Evolutionary conservation across 1,140 invertebrate species (phyloP), one percentile per base, ranked within the genome.

Genomic region (Platyscapa corneri): DNA sequence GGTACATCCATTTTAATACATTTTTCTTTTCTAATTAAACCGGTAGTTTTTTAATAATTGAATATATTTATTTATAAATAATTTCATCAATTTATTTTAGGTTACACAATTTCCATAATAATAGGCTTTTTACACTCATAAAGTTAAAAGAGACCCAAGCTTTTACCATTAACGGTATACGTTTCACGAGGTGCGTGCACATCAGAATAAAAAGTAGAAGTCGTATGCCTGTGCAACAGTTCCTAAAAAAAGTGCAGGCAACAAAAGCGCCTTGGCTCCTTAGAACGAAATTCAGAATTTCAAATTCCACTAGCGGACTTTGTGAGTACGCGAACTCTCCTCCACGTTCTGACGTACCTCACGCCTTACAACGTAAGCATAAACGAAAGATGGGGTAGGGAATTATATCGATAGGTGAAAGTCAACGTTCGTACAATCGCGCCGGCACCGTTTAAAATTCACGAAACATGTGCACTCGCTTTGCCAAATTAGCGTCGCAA

Each of bases 101-200:
- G 14, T 74, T 42, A 42, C 14, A n/a, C 3, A 10, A 23, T 18
- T n/a, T 20, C 27, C 39, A 42, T 42, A n/a, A 74, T 74, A 74
- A 74, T 14, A 74, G 70, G 23, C 7, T 23, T 8, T 74, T n/a
- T 16, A 42, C 7, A 23, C 12, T 34, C 37, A 42, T n/a, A 74
- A 18, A 27, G 8, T n/a, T 39, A 23, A 74, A 74, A 74, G 7
- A 7, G 27, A 39, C 23, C 42, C 37, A 39, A 74, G 39, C 37
- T 74, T 72, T 72, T 39, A 39, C 23, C 37, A 74, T 74, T 74
- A 74, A 74, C 37, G 70, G 70, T 74, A 70, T 37, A 37, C 37
- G 18, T 34, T 37, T 70, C 67, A 23, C 67, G 16, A 37, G 20
- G 16, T 12, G 67, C 20, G 16, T 70, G 67, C 34, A 37, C 32